Percentiles rank a stretch among this genome's conserved stretches.
phyloP scores from a whole-genome alignment of 2,888 invertebrate genomes.

The Atethmia centrago region DNA sequence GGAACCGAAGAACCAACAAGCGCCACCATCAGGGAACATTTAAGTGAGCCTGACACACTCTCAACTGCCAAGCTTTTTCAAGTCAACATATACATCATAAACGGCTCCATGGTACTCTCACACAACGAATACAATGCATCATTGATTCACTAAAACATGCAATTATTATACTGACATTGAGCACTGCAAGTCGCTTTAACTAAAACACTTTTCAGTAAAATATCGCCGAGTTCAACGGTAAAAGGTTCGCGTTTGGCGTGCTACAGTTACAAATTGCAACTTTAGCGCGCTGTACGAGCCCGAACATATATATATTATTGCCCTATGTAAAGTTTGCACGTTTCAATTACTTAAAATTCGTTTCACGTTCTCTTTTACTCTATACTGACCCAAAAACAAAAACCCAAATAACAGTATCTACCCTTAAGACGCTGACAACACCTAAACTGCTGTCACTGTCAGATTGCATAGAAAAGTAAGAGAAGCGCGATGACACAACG shows the following conservation, averaged over 20 bases:
- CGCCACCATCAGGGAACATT: no score
- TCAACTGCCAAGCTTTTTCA: no score
- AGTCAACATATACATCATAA: no score
- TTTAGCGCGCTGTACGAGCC: constrained; percentile 6
- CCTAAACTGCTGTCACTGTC: no score
- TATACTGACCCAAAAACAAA: not conserved
- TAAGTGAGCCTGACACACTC: no score
- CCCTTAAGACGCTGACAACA: no score
- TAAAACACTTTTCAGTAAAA: constrained; percentile 36
- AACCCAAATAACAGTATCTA: no score
- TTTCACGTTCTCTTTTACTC: not conserved
- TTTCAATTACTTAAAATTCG: no score
- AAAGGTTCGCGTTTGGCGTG: constrained; percentile 17
- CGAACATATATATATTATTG: constrained; percentile 24
- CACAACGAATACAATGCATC: constrained; percentile 13
- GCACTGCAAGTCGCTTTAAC: constrained; percentile 15
- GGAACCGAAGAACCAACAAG: no score
- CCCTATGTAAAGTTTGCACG: constrained; percentile 12
- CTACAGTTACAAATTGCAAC: constrained; percentile 50
- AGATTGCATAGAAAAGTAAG: no score
- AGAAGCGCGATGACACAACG: no score
- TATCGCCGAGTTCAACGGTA: constrained; percentile 20
- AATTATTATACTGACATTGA: constrained; percentile 34
- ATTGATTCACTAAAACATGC: constrained; percentile 24
- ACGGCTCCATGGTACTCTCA: no score